Base-by-base conservation (phyloP, 2,797 vertebrate genomes). In the Zenarchopterus dispar region DNA sequence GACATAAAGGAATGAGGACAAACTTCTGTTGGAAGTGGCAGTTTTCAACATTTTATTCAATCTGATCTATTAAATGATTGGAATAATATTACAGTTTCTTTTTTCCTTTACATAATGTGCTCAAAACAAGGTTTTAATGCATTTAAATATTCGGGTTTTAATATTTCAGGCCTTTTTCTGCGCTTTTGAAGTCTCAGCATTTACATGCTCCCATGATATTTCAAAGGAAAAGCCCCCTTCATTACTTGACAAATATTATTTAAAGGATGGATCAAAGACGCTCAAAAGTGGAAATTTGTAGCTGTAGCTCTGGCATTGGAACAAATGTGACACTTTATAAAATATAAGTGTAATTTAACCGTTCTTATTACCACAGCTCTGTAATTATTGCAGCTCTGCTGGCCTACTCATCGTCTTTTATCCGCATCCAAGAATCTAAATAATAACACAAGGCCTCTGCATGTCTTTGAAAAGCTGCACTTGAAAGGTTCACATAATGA, bases 341-440 rank as follows among this genome's bases (percentile, higher is more conserved):
- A 75, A 87, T 83, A 75, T 78, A 74, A 82, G 78, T 78, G 75
- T 81, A 73, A 80, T 84, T 86, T 81, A 82, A 69, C 26, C 16
- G 44, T 74, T 75, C 73, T 80, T 71, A 82, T 85, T 67, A 66
- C 64, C 56, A 21, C 18, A 16, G 41, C 81, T 84, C 73, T 85
- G 78, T 90, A 89, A 90, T 88, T 90, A 87, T 70, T 45, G 64
- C 47, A 55, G 69, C 73, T 73, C 66, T 61, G 47, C 67, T 45
- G 75, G 67, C 73, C 60, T 61, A 2, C 61, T 82, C 44, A 1
- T 56, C 45, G 51, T 52, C 85, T 89, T 91, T 91, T 73, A 90
- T 91, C 86, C 75, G 60, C 16, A 48, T 87, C 89, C 88, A 91
- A 65, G 71, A 77, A 68, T 82, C 65, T 84, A 75, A 85, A 88